Evolutionary conservation across 1,140 invertebrate genomes (phyloP), one percentile per base, ranked within the genome.

Genomic region (Cotesia typhae): DNA sequence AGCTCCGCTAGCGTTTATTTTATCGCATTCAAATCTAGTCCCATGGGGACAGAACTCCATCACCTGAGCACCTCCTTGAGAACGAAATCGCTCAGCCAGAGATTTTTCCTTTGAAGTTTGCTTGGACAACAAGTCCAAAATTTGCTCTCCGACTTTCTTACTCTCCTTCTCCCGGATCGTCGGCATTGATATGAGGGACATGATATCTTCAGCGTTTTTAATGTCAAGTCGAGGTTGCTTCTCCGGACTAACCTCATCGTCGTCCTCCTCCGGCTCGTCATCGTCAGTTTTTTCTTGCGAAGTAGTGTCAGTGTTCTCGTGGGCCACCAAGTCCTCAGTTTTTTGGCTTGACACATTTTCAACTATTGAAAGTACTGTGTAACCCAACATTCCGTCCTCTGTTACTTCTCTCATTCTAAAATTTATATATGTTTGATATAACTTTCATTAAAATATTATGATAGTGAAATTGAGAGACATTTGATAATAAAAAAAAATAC

Each of bases 21-120:
- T 94, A 0, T 91, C 88, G 83, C 97, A 99, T 81, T 99, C 97
- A 10, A 93, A 92, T 78, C 93, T 91, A 0, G 97, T 98, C 28
- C 96, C 97, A 85, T 97, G 95, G 5, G 95, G 94, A 87, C 97
- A 99, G 87, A 98, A 99, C 84, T 99, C 96, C 92, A 94, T 95
- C 4, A 98, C 93, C 87, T 97, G 95, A 0, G 94, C 94, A 1
- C 95, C 96, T 80, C 96, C 96, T 89, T 97, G 95, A 12, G 96
- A 98, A 80, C 95, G 92, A 84, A 99, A 99, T 77, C 96, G 92
- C 87, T 98, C 96, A 12, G 96, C 94, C 17, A 99, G 86, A 0
- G 94, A 96, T 80, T 94, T 92, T 84, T 99, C 97, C 88, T 98
- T 99, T 1, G 96, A 96, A 3, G 96, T 98, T 20, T 96, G 96